Evolutionary conservation across 2,797 vertebrate species (phyloP), one percentile per base, ranked within the genome.

Genomic region (Epinephelus malabaricus): DNA sequence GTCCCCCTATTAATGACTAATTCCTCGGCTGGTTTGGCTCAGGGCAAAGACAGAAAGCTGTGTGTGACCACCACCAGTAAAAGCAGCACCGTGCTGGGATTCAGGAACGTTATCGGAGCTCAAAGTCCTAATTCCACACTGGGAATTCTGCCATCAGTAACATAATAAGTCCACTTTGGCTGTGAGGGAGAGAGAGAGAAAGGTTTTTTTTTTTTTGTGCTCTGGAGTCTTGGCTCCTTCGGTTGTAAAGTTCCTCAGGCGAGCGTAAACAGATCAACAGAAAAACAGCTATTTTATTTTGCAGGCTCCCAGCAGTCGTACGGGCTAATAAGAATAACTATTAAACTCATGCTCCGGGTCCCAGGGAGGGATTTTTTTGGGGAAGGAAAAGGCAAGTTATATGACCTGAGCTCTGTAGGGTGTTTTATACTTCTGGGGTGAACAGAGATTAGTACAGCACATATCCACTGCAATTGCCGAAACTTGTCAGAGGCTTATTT

Each of bases 71-170:
- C 75, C 86, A 91, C 79, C 88, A 87, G 86, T 87, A 88, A 92
- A 92, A 89, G 86, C 86, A 88, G 86, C 80, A 61, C 85, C 66
- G 76, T 85, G 81, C 89, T 85, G 81, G 87, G 90, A 91, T 93
- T 90, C 91, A 92, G 91, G 81, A 92, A 89, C 90, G 84, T 89
- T 91, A 92, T 92, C 89, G 50, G 87, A 92, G 90, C 90, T 93
- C 93, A 93, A 89, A 91, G 92, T 92, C 89, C 90, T 93, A 92
- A 94, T 94, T 91, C 92, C 93, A 92, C 91, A 91, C 90, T 95
- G 93, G 92, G 92, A 94, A 93, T 87, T 86, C 81, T 93, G 94
- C 91, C 94, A 93, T 79, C 80, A 88, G 91, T 89, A 94, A 92
- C 90, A 93, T 92, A 93, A 92, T 94, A 93, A 93, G 92, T 93